Evolutionary conservation across 2,797 vertebrate genomes (phyloP).

Genomic region (Coendou prehensilis): DNA sequence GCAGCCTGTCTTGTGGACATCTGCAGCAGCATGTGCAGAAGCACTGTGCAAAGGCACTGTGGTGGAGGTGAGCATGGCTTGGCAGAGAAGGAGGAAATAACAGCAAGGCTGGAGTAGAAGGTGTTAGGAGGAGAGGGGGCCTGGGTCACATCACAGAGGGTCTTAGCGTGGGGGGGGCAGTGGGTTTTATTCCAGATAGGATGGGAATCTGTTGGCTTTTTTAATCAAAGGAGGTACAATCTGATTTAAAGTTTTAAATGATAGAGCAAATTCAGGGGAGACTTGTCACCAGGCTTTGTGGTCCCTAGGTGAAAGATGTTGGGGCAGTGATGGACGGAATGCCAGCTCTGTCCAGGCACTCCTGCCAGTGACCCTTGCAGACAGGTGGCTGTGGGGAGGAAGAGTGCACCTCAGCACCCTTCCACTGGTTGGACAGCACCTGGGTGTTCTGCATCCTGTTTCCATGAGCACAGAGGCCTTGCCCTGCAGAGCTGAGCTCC

Average conservation of each 20-base stretch:
- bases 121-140: no score
- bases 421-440: neutral
- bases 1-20: no score
- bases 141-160: neutral
- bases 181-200: neutral
- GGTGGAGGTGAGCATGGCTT: neutral
- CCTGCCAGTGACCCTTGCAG: fast-evolving
- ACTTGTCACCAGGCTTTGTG: neutral
- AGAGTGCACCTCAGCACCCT: fast-evolving
- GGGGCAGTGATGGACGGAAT: neutral
- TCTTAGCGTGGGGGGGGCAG: neutral
- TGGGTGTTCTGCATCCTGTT: fast-evolving
- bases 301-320: neutral
- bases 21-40: neutral
- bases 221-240: neutral
- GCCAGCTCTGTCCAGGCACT: neutral
- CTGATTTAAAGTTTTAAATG: neutral
- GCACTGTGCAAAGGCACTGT: neutral
- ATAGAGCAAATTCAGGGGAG: neutral
- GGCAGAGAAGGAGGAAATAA: no score
- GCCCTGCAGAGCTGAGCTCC: neutral
- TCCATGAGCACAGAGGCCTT: fast-evolving
- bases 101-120: no score
- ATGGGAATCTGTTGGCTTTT: neutral
- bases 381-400: neutral